Base-by-base conservation (phyloP, 2,113 vertebrate species). In the Copsychus sechellarum region DNA sequence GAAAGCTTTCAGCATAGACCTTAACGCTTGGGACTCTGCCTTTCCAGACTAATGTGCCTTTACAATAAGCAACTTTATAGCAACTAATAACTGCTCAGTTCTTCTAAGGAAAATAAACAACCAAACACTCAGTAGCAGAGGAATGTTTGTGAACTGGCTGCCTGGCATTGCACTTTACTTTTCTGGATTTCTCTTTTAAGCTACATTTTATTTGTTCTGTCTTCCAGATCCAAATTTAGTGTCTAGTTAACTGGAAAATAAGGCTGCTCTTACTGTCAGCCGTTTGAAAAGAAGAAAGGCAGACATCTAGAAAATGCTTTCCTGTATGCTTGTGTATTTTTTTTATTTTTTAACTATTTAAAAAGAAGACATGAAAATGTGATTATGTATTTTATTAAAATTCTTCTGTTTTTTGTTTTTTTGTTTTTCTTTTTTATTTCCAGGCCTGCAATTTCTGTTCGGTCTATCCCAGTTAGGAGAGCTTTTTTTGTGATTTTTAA, bases 401-500 rank as follows among this genome's bases (percentile, higher is more conserved):
- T 82, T 83, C 97, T 24, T 91, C 65, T 86, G n/a, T 97, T 58
- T 6, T 12, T 17, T 18, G 8, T 97, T 81, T 89, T 60, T 97
- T 61, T 17, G 17, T 7, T 17, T 17, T 97, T 79, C 90, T 60
- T 97, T 97, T 90, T 96, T 40, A 87, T 40, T 87, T 97, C 92
- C 95, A 98, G 98, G 93, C 96, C 84, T 95, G 45, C 62, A 96
- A 11, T 96, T 97, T 89, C 71, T 91, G 18, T 90, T 83, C 4
- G 1, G 13, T 11, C 3, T 50, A 25, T 76, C 78, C 91, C 82
- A 94, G 71, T 73, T 95, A 25, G 22, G 24, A 97, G 95, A 91
- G 56, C 53, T 23, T 91, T 93, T 60, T 91, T 73, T 93, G 47
- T 97, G 96, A 95, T 86, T 82, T 96, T 95, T 96, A 91, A 96